Evolutionary conservation across 64 coral and sea anemone species (phyloP).

Genomic region (Pachyseris speciosa): DNA sequence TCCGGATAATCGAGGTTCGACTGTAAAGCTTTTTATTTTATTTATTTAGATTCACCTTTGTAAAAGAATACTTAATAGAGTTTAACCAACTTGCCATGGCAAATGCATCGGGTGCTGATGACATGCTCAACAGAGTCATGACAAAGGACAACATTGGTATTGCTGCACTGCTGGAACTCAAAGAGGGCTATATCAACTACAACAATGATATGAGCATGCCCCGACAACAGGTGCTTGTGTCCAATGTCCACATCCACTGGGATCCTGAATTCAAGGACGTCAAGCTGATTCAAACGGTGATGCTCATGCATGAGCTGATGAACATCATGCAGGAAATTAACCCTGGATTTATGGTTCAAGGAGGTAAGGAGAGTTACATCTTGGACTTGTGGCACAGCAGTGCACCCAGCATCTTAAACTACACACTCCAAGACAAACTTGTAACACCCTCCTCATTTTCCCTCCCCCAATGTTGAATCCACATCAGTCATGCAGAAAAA

Average conservation of each 20-base stretch:
- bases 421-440: too few relatives aligned
- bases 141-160: constrained; percentile 99
- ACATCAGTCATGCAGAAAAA: too few relatives aligned
- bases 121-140: constrained; percentile 99
- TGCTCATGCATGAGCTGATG: constrained; percentile 95
- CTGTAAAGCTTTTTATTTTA: not conserved
- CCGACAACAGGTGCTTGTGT: constrained; percentile 88
- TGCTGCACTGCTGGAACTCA: constrained; percentile 91
- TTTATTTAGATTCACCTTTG: constrained; percentile 75
- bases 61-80: constrained; percentile 94
- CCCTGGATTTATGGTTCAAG: constrained; percentile 81
- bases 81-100: constrained; percentile 97
- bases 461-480: too few relatives aligned
- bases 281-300: constrained; percentile 95
- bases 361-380: constrained; percentile 89
- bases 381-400: not conserved
- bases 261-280: constrained; percentile 98
- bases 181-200: constrained; percentile 66
- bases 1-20: too few relatives aligned
- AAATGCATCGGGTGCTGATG: constrained; percentile 91
- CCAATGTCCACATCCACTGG: constrained; percentile 99
- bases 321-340: constrained; percentile 90
- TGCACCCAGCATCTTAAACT: too few relatives aligned
- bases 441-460: too few relatives aligned
- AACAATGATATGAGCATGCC: constrained; percentile 45